Conservation (phyloP, 2,113 vertebrate species). For the Saguinus midas region DNA sequence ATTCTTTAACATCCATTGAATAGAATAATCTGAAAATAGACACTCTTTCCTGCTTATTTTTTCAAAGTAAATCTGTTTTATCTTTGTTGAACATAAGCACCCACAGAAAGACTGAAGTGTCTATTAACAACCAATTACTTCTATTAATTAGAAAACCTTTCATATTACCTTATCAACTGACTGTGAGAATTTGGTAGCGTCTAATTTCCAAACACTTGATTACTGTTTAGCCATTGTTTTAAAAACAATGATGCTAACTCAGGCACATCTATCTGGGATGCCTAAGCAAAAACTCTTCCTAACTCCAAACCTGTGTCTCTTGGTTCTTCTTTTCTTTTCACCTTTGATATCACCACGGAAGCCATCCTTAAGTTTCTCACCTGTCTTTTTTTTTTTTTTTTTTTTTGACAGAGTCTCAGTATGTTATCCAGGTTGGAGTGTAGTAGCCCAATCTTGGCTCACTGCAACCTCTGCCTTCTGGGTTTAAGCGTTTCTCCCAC, state of each 20-base stretch:
- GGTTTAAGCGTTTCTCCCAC: too few species aligned
- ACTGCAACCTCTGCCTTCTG: too few species aligned
- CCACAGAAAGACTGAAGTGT: not conserved
- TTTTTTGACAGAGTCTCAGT: too few species aligned
- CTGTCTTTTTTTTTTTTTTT: too few species aligned
- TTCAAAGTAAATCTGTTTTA: not conserved
- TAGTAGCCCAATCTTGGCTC: too few species aligned
- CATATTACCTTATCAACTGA: not conserved
- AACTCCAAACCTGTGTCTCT: not conserved
- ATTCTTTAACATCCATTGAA: not conserved
- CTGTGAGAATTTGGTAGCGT: not conserved
- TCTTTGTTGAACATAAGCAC: constrained; percentile 26
- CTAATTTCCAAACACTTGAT: not conserved
- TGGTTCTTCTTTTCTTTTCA: not conserved
- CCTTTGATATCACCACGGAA: not conserved
- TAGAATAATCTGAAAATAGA: not conserved
- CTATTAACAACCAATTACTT: not conserved
- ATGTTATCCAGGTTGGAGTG: too few species aligned
- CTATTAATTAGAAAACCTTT: constrained; percentile 3
- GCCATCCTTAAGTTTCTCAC: not conserved
- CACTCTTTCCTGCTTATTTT: not conserved
- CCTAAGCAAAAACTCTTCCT: not conserved
- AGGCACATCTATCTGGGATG: not conserved
- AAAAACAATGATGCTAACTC: not conserved
- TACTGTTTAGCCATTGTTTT: not conserved